Percentiles rank a stretch among this genome's conserved stretches.
phyloP scores from a whole-genome alignment of 2,797 vertebrate species.

The Neosalanx taihuensis region DNA sequence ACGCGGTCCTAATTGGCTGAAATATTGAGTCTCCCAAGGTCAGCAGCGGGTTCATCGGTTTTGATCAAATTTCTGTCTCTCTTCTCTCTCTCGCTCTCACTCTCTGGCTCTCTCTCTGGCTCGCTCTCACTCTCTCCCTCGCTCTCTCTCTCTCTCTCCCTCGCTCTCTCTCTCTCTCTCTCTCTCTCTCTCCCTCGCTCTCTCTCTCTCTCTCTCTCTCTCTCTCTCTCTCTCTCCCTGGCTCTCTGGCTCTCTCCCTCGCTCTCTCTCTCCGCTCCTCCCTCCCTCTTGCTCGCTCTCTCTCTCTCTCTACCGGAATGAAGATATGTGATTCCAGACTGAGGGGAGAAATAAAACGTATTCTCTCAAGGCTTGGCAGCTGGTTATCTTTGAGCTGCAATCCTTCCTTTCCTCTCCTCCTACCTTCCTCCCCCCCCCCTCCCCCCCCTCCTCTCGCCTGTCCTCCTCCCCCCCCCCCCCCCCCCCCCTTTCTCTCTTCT shows the following conservation, averaged over 20 bases:
- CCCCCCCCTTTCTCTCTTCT: background rate
- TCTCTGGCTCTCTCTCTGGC: too few relatives aligned
- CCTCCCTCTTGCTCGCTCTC: too few relatives aligned
- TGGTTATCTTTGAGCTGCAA: constrained; percentile 27
- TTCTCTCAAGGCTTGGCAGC: constrained; percentile 32
- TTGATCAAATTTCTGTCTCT: constrained; percentile 63
- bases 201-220: too few relatives aligned
- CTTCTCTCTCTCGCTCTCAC: constrained; percentile 9
- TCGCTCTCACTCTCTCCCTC: too few relatives aligned
- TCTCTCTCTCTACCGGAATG: constrained; percentile 45
- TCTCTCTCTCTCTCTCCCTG: too few relatives aligned
- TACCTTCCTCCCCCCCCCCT: background rate
- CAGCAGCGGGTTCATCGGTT: constrained; percentile 56
- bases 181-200: constrained; percentile 26
- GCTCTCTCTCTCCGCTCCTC: too few relatives aligned
- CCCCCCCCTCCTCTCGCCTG: background rate
- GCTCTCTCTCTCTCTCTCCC: constrained; percentile 3
- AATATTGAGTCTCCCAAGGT: constrained; percentile 59
- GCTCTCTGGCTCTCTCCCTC: constrained; percentile 28
- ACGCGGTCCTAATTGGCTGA: constrained; percentile 46
- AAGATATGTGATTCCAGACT: constrained; percentile 42
- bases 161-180: constrained; percentile 9
- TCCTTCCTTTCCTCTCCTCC: constrained; percentile 14
- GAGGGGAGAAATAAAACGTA: constrained; percentile 19
- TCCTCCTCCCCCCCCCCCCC: background rate